Base-by-base conservation (phyloP, 2,113 vertebrate genomes). In the Alligator sinensis region DNA sequence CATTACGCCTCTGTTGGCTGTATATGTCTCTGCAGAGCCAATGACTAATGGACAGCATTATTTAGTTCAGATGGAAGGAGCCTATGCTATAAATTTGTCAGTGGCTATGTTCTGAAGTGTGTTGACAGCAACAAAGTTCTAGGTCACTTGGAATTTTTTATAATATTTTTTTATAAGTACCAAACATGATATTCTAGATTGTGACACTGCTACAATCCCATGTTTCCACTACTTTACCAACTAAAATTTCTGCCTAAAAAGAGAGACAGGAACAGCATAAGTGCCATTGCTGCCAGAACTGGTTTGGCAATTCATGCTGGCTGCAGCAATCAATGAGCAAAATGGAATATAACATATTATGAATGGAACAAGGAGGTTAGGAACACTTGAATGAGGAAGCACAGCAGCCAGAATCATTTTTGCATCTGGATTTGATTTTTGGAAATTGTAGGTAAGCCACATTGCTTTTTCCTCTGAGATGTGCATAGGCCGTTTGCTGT, bases 391-490 rank as follows among this genome's bases (percentile, higher is more conserved):
- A 86, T 2, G 74, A 92, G 62, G 61, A 28, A 93, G 68, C 28
- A 70, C 84, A 93, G 88, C 84, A 62, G 2, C 75, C 91, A 91
- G 64, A 70, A 9, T 54, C 38, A 84, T 74, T 38, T 59, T 95
- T 87, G 74, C 59, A 84, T 80, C 74, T 0, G 1, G 74, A 22
- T 93, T 81, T 89, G 87, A 82, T 91, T 89, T 47, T 82, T 87
- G 89, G 94, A 93, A 91, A 94, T 72, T 9, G 3, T 54, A 82
- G n/a, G 75, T 74, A 95, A 95, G 84, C 59, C 59, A 66, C 47
- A 30, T 34, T 84, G 28, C 77, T 83, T 88, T 90, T 86, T 84
- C 91, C 61, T 77, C 91, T 0, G 11, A 91, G 88, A 80, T 85
- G 78, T 87, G 38, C 77, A 68, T 74, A 77, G 79, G 82, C 82